Evolutionary conservation across 2,797 vertebrate genomes (phyloP), one percentile per base, ranked within the genome.

Genomic region (Sylvia borin): DNA sequence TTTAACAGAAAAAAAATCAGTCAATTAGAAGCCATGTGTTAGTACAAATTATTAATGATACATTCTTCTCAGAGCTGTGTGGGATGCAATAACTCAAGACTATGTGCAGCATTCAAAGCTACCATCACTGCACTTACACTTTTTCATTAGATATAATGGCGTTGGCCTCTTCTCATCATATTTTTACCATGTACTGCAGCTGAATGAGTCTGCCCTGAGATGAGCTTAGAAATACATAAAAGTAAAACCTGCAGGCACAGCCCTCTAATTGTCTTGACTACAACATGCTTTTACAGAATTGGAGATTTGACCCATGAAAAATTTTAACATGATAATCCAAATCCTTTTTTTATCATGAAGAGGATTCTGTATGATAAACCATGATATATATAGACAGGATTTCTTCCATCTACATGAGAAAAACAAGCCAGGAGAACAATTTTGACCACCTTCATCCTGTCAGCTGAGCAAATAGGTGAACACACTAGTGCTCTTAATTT

Each of bases 1-100:
- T 90, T 92, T 96, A 61, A 57, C 17, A 76, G 48, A 36, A 78
- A 42, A 92, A 93, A 81, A 70, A 38, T 68, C 5, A 75, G 24
- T 86, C 51, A 58, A 79, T 95, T 91, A 88, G 66, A 87, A 95
- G 18, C 20, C 50, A 45, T 77, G 64, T 86, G 55, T 86, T 85
- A 64, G 45, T 86, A 66, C 80, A 79, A 89, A 95, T 96, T 82
- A 96, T 95, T 96, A 94, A 96, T 90, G 20, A 68, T 45, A 22
- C 1, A 1, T 74, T 78, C 45, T 90, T 79, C 87, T 74, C 53
- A 58, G 68, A 83, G 42, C 21, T 79, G 15, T 65, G 42, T 2
- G 7, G 53, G 20, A 55, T 87, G 65, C 38, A 68, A 10, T 81
- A 83, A 87, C 16, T 76, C 32, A 77, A 89, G 79, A 81, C n/a